A percentile compares a stretch with the other conserved stretches of the same genome.
Evolutionary conservation across 64 coral and sea anemone genomes (phyloP).

Genomic region (Montipora capricornis): DNA sequence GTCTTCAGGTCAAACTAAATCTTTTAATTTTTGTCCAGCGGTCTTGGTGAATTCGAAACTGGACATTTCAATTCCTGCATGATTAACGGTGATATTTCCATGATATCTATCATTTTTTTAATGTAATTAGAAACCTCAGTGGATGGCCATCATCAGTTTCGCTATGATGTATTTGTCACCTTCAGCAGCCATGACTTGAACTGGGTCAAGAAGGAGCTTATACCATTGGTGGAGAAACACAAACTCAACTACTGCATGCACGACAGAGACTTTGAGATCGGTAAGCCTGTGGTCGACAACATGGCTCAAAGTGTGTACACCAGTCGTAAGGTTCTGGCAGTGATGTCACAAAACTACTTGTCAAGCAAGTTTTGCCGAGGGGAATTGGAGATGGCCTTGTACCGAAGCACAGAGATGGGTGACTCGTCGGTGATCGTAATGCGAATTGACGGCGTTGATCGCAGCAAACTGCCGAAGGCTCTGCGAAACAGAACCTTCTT

Average conservation of each 20-base stretch:
- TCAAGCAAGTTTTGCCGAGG: constrained; percentile 69
- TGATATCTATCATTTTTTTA: not conserved
- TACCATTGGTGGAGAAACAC: constrained; percentile 71
- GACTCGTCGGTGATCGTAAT: constrained; percentile 71
- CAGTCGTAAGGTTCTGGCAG: constrained; percentile 53
- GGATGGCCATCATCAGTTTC: constrained; percentile 11
- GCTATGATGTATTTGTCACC: constrained; percentile 73
- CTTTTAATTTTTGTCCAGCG: too few species aligned
- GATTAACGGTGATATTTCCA: too few species aligned
- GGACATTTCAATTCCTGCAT: too few species aligned
- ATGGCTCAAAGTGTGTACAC: constrained; percentile 78
- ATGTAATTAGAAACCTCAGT: constrained; percentile 10
- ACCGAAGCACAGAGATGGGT: constrained; percentile 47
- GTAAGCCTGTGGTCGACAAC: constrained; percentile 68
- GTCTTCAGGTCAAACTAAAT: too few species aligned
- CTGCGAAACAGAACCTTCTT: constrained; percentile 52
- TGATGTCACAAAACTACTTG: constrained; percentile 70
- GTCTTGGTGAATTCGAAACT: too few species aligned
- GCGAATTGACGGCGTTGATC: constrained; percentile 62
- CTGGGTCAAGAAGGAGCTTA: constrained; percentile 58
- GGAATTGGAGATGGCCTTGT: constrained; percentile 68
- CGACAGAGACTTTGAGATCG: constrained; percentile 63
- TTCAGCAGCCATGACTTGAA: constrained; percentile 72
- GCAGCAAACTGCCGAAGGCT: constrained; percentile 53
- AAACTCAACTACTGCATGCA: constrained; percentile 73